A percentile compares a stretch with the other conserved stretches of the same genome.
Conservation (phyloP, 2,888 invertebrate genomes). For the Drosophila anomelani region DNA sequence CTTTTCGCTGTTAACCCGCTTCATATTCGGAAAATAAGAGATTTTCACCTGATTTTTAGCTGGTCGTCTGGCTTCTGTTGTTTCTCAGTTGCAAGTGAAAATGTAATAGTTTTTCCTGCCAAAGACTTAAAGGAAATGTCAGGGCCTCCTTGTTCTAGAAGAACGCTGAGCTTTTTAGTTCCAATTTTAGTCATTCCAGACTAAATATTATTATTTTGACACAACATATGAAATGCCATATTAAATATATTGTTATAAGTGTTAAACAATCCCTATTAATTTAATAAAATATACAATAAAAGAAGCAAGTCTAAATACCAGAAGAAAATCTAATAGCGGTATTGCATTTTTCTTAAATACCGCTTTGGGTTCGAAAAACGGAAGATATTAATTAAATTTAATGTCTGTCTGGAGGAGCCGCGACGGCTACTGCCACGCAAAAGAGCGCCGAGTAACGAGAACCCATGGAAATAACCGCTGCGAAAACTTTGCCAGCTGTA, state of each 20-base stretch:
- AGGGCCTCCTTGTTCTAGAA: not conserved
- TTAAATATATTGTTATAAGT: not conserved
- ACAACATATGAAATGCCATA: not conserved
- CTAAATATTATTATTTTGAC: not conserved
- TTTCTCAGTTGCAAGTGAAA: not conserved
- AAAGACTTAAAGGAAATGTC: not conserved
- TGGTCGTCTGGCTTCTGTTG: too few species aligned
- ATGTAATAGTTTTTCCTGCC: too few species aligned
- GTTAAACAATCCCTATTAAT: too few species aligned
- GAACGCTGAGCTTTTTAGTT: not conserved
- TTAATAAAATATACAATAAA: not conserved
- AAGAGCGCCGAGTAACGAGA: slow-evolving; percentile 39
- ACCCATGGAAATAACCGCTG: slow-evolving; percentile 69
- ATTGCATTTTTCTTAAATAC: slow-evolving; percentile 11
- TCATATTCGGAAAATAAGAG: not conserved
- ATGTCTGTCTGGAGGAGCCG: slow-evolving; percentile 56
- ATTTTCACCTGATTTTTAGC: not conserved
- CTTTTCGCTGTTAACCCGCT: not conserved
- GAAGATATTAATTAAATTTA: slow-evolving; percentile 66
- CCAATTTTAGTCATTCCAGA: not conserved
- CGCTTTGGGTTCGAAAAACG: slow-evolving; percentile 20
- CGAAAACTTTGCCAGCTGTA: slow-evolving; percentile 73
- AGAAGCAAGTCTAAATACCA: not conserved
- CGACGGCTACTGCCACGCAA: slow-evolving; percentile 21
- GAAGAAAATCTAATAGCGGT: not conserved